Base-by-base conservation (phyloP, 2,113 vertebrate genomes). In the Chloropsis cyanopogon region DNA sequence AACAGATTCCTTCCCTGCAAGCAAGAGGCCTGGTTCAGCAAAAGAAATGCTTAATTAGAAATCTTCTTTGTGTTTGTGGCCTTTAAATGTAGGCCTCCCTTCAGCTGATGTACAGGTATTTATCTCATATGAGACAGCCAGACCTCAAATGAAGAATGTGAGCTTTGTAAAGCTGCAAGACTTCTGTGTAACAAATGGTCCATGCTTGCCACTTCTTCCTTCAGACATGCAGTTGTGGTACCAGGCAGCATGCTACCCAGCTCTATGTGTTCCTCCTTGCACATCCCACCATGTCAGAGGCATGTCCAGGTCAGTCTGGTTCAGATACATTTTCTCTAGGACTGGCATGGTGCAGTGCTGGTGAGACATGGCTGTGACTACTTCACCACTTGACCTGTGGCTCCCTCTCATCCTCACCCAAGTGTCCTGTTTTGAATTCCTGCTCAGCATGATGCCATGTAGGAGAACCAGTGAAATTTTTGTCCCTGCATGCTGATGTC, bases 201-300 rank as follows among this genome's bases (percentile, higher is more conserved):
- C 0, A 0, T 46, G 28, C n/a, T 76, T 11, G 6, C 31, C 6
- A 19, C 23, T 12, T 50, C 19, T n/a, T 60, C 53, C 77, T 76
- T 39, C 73, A 79, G 37, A 23, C 11, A 11, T 18, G n/a, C 56
- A 46, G 37, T 9, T 75, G 35, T 3, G 1, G 44, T 66, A 44
- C 12, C 31, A 44, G 56, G n/a, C 63, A 81, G 44, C 0, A 0
- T 59, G 41, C 41, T 82, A 4, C 63, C 8, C 18, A 15, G 15
- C 65, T 82, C 3, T 28, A 10, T n/a, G 13, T 46, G 9, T 13
- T 86, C 41, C 60, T 86, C 10, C 44, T 78, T 60, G 41, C 56
- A 8, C 66, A 41, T 46, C 25, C 20, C 50, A 19, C 59, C 0
- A 0, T 25, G 35, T 29, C 35, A 33, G 82, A 71, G 17, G 23